Conservation (phyloP, 2,113 vertebrate species). For the Capricornis sumatraensis region DNA sequence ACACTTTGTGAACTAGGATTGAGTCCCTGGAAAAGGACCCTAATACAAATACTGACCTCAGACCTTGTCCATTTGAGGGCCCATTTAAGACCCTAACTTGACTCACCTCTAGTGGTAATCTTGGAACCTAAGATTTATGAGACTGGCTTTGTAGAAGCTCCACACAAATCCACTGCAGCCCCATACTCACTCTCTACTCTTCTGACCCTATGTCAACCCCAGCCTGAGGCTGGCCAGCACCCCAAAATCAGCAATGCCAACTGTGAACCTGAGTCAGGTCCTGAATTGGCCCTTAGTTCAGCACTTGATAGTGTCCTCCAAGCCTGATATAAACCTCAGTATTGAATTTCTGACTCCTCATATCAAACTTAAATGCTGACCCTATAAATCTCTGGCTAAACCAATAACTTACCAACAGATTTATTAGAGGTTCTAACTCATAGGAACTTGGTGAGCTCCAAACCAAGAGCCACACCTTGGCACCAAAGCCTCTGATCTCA, state of each 20-base stretch:
- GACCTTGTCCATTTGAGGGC: background rate
- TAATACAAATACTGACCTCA: background rate
- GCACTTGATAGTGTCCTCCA: background rate
- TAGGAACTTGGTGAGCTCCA: background rate
- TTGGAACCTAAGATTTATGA: background rate
- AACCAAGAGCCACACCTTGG: background rate
- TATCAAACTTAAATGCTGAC: background rate
- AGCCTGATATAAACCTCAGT: background rate
- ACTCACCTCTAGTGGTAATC: background rate
- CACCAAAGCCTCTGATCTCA: background rate
- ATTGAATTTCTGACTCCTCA: slow-evolving; percentile 4
- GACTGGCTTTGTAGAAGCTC: background rate
- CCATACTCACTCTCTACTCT: background rate
- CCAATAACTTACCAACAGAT: background rate
- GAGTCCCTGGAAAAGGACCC: background rate
- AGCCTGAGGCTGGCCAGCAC: background rate
- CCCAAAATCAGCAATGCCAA: background rate
- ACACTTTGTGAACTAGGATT: background rate
- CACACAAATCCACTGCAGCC: background rate
- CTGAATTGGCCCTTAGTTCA: background rate
- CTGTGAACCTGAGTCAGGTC: background rate
- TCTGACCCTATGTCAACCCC: background rate
- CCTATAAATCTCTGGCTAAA: background rate
- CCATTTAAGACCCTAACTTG: background rate
- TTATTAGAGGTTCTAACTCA: background rate